phyloP scores from a whole-genome alignment of 2,888 invertebrate genomes.

The Xestia sexstrigata region DNA sequence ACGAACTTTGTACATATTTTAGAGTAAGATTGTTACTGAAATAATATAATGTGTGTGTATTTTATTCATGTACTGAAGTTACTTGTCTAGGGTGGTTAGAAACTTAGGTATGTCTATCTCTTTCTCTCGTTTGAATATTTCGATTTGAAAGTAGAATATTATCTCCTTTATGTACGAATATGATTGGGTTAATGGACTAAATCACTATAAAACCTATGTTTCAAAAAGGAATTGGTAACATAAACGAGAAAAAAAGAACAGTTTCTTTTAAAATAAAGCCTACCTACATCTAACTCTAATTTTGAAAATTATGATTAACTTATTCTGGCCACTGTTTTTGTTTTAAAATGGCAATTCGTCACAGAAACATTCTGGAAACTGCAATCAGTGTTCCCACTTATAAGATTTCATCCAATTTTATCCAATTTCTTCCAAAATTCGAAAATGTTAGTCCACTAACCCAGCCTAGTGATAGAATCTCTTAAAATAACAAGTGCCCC shows the following conservation, averaged over 20 bases:
- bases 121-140: slow-evolving; percentile 80
- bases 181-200: slow-evolving; percentile 66
- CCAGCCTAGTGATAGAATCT: slow-evolving; percentile 67
- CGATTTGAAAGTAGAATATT: slow-evolving; percentile 75
- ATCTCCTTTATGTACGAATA: slow-evolving; percentile 60
- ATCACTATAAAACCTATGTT: not conserved
- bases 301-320: not conserved
- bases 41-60: slow-evolving; percentile 78
- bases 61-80: slow-evolving; percentile 78
- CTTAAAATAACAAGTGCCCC: slow-evolving; percentile 83
- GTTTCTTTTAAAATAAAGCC: not conserved
- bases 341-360: not conserved
- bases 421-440: not conserved
- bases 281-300: not conserved
- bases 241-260: not conserved
- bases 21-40: slow-evolving; percentile 81
- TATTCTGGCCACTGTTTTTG: not conserved
- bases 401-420: not conserved
- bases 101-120: slow-evolving; percentile 73
- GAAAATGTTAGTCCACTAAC: slow-evolving; percentile 67
- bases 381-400: not conserved
- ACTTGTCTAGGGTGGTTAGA: slow-evolving; percentile 72
- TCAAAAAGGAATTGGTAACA: not conserved
- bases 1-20: slow-evolving; percentile 75
- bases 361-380: not conserved